Conservation (phyloP, 2,113 vertebrate genomes). For the Leptosomus discolor region DNA sequence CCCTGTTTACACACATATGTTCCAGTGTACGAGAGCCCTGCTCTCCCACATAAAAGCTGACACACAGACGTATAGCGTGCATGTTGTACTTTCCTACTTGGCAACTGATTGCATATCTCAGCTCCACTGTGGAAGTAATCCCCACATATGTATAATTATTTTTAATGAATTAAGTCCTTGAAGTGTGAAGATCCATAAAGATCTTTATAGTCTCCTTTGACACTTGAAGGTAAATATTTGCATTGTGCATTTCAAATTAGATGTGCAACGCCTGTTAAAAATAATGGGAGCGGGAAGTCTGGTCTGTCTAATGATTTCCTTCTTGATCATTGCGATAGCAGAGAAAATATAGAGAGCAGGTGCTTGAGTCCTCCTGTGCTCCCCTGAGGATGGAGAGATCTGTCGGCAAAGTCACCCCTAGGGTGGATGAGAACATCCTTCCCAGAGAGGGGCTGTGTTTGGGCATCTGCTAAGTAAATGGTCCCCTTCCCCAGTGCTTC, state of each 20-base stretch:
- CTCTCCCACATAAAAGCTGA: conserved; percentile 38
- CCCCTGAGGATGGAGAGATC: conserved; percentile 3
- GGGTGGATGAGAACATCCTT: not conserved
- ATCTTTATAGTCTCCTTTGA: conserved; percentile 66
- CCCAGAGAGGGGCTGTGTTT: not conserved
- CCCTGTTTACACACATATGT: conserved; percentile 36
- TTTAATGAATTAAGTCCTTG: conserved; percentile 67
- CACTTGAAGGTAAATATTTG: conserved; percentile 67
- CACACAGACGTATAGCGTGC: not conserved
- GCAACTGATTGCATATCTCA: conserved; percentile 29
- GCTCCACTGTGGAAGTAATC: conserved; percentile 11
- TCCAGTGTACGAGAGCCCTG: not conserved
- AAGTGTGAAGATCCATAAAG: conserved; percentile 64
- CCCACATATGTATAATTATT: conserved; percentile 60
- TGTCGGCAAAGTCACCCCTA: not conserved
- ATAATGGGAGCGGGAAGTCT: conserved; percentile 50
- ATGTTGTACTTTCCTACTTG: not conserved
- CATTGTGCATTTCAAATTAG: conserved; percentile 62
- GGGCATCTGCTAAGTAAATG: not conserved
- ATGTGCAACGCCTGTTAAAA: conserved; percentile 44
- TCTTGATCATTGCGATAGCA: not conserved
- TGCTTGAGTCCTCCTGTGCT: not conserved
- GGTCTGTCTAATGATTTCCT: conserved; percentile 48
- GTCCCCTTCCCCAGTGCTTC: not conserved
- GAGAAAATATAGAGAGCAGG: conserved; percentile 21